Evolutionary conservation across 1,140 invertebrate species (phyloP), one percentile per base, ranked within the genome.

Genomic region (Ericerus pela): DNA sequence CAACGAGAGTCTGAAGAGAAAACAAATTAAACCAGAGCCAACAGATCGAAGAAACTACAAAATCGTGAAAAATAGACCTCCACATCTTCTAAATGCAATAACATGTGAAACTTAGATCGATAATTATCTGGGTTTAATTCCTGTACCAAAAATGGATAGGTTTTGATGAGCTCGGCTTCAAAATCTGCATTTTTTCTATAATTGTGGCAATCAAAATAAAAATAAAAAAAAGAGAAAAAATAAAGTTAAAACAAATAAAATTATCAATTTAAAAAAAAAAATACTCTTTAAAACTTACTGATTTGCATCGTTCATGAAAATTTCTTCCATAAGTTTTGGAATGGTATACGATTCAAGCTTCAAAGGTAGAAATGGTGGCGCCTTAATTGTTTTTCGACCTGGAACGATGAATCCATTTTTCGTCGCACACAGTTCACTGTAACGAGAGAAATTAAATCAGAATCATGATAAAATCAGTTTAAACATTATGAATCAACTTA

Each of bases 341-440:
- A 47, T 47, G 10, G 41, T 18, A 47, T 22, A 47, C 41, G 8
- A 22, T 18, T 47, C 72, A 24, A 76, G 63, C 57, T 67, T 71
- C 0, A 72, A 61, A n/a, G 72, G 62, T 26, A 76, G 62, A 67
- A 82, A 82, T 24, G 74, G 61, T 41, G 75, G 67, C 24, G 72
- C 67, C 63, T 72, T 77, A n/a, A 63, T 63, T 6, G 73, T 69
- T 54, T 66, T 72, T 28, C 83, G 66, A 1, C 83, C 79, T 43
- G 75, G 78, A 37, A 81, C 68, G n/a, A 67, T 24, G 33, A 56
- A 53, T 31, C 55, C 58, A 33, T 53, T 18, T 16, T 54, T 55
- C 1, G 54, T 59, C 10, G 58, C 36, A 28, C 57, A 62, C 12
- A 26, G 55, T 41, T 55, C 56, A 38, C 53, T 58, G 37, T 27